phyloP scores from a whole-genome alignment of 2,797 vertebrate genomes.

The Rallus crepitans region DNA sequence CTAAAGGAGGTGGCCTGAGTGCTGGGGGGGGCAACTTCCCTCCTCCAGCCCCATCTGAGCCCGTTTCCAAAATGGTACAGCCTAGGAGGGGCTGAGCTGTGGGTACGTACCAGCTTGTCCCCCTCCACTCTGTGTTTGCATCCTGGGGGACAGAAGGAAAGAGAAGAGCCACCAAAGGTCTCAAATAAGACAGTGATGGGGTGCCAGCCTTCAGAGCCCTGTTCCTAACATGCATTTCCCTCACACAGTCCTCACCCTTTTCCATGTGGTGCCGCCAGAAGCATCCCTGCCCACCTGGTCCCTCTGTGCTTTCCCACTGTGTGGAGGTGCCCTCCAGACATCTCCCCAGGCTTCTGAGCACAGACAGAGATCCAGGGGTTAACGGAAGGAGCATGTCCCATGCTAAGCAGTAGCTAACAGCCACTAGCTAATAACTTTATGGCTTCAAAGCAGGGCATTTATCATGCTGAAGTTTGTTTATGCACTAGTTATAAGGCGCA shows the following conservation, averaged over 20 bases:
- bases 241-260: not conserved
- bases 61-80: not conserved
- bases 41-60: not conserved
- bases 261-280: not conserved
- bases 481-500: slow-evolving; percentile 82
- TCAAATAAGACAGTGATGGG: not conserved
- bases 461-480: slow-evolving; percentile 92
- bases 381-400: slow-evolving; percentile 56
- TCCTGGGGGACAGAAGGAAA: not conserved
- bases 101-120: rapidly evolving
- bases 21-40: not conserved
- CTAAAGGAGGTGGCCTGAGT: not conserved
- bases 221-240: not conserved
- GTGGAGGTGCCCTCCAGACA: not conserved
- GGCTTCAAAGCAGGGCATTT: slow-evolving; percentile 86
- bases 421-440: slow-evolving; percentile 93
- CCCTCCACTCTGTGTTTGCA: not conserved
- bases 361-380: slow-evolving; percentile 22
- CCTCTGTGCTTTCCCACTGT: rapidly evolving
- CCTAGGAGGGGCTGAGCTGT: not conserved
- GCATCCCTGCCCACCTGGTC: not conserved
- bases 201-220: not conserved
- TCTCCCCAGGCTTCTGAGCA: not conserved
- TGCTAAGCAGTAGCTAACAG: slow-evolving; percentile 84
- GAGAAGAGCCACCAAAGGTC: not conserved